phyloP scores from a whole-genome alignment of 2,888 invertebrate genomes.

The Ochlodes sylvanus region DNA sequence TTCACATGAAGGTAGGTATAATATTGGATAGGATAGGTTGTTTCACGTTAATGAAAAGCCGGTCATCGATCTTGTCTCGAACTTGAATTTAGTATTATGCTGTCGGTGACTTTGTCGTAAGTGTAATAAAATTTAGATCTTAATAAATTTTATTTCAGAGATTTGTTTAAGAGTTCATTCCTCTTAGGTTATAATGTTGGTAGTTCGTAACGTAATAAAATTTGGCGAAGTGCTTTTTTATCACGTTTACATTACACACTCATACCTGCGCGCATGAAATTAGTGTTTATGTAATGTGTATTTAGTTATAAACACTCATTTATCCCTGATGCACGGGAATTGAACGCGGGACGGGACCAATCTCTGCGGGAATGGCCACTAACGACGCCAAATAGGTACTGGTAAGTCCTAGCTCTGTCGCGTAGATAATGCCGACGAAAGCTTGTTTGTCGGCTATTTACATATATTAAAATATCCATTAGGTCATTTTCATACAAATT shows the following conservation, averaged over 20 bases:
- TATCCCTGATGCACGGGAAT: too few species aligned
- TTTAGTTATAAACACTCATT: too few species aligned
- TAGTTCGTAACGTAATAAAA: slow-evolving; percentile 16
- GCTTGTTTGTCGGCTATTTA: too few species aligned
- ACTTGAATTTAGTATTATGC: slow-evolving; percentile 4
- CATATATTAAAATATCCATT: too few species aligned
- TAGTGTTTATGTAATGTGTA: too few species aligned
- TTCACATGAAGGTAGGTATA: too few species aligned
- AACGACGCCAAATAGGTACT: too few species aligned
- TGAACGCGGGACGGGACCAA: too few species aligned
- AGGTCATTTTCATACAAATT: too few species aligned
- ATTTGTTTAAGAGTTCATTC: slow-evolving; percentile 19
- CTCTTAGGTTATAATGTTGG: slow-evolving; percentile 13
- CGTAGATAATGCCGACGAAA: too few species aligned
- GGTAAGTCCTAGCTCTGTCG: too few species aligned
- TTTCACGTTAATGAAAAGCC: not conserved
- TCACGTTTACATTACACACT: slow-evolving; percentile 15
- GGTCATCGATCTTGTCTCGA: slow-evolving; percentile 13
- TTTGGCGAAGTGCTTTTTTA: not conserved
- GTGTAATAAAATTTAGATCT: slow-evolving; percentile 21
- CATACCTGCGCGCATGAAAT: not conserved
- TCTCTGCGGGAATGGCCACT: too few species aligned
- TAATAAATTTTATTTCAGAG: slow-evolving; percentile 13
- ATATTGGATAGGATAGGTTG: not conserved
- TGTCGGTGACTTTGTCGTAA: slow-evolving; percentile 25